phyloP scores from a whole-genome alignment of 1,140 invertebrate genomes.

The Apis mellifera region Amel_HAv3.1 CM009939.2:5117001-5117500 shows the following conservation, averaged over 20 bases:
- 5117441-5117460: too few species aligned
- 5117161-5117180: not conserved
- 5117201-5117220: not conserved
- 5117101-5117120: conserved; percentile 15
- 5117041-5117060: conserved; percentile 33
- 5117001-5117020: conserved; percentile 4
- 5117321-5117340: too few species aligned
- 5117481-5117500: too few species aligned
- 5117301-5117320: too few species aligned
- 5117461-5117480: too few species aligned
- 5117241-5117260: not conserved
- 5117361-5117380: too few species aligned
- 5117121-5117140: not conserved
- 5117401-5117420: too few species aligned
- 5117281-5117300: too few species aligned
- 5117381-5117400: too few species aligned
- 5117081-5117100: conserved; percentile 9
- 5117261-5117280: not conserved
- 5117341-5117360: too few species aligned
- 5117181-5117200: not conserved
- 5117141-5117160: not conserved
- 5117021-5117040: conserved; percentile 8
- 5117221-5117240: not conserved
- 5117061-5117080: conserved; percentile 22
- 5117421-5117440: too few species aligned